Evolutionary conservation across 1,140 invertebrate genomes (phyloP).

Genomic region (Telenomus remus): DNA sequence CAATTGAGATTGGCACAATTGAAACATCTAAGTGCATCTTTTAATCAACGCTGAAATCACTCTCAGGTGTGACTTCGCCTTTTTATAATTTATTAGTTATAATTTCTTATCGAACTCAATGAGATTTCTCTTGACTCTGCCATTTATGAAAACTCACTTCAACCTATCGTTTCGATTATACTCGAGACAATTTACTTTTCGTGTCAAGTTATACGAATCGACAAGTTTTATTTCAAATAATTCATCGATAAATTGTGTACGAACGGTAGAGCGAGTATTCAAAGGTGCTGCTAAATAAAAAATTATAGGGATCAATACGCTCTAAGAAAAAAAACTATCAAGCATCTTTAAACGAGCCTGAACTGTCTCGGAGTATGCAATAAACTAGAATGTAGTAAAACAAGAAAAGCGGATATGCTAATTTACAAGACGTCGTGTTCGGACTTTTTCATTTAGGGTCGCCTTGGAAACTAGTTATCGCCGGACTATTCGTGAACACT

Average conservation of each 20-base stretch:
- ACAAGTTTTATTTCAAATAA: too few relatives aligned
- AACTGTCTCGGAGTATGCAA: neutral
- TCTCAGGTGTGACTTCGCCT: neutral
- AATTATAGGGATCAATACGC: too few relatives aligned
- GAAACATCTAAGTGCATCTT: constrained; percentile 33
- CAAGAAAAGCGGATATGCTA: neutral
- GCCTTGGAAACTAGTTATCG: constrained; percentile 42
- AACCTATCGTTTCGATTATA: too few relatives aligned
- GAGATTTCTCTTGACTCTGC: too few relatives aligned
- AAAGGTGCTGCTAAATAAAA: too few relatives aligned
- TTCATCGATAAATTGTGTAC: too few relatives aligned
- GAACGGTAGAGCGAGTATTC: too few relatives aligned
- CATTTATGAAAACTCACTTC: too few relatives aligned
- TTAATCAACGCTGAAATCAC: constrained; percentile 32
- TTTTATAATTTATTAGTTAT: constrained; percentile 13
- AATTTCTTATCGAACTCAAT: neutral
- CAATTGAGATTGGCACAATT: constrained; percentile 44
- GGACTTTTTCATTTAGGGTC: constrained; percentile 52
- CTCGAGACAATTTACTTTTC: too few relatives aligned
- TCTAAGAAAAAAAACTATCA: too few relatives aligned
- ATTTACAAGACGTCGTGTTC: constrained; percentile 14
- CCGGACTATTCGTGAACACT: constrained; percentile 41
- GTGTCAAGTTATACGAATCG: too few relatives aligned
- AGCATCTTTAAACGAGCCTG: too few relatives aligned
- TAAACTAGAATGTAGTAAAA: neutral